Percentiles rank a stretch among this genome's conserved stretches.
Evolutionary conservation across 1,140 invertebrate species (phyloP).

Genomic region (Aphis gossypii): DNA sequence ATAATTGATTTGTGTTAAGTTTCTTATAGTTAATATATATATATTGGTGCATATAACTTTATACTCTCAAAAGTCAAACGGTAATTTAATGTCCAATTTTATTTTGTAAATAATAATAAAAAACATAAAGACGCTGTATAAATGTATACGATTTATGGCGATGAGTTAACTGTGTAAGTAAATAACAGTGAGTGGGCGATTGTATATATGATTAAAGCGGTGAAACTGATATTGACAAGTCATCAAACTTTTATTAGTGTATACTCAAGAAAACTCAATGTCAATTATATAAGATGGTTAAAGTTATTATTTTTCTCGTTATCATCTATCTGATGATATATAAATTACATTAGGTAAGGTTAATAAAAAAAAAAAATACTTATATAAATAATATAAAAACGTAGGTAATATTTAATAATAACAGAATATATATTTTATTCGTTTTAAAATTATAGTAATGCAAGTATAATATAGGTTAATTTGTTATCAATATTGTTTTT

Average conservation of each 20-base stretch:
- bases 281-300: background rate
- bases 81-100: background rate
- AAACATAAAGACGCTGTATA: background rate
- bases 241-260: background rate
- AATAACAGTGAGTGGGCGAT: background rate
- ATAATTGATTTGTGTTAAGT: background rate
- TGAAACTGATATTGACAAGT: background rate
- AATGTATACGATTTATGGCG: background rate
- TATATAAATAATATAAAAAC: too few relatives aligned
- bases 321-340: background rate
- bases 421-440: background rate
- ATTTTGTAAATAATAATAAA: background rate
- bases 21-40: background rate
- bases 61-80: background rate
- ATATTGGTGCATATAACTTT: background rate
- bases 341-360: background rate
- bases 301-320: background rate
- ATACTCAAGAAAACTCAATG: background rate
- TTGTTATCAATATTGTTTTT: background rate
- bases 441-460: background rate
- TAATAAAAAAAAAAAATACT: background rate
- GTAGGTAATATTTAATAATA: too few relatives aligned
- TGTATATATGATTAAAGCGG: background rate
- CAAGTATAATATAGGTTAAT: background rate
- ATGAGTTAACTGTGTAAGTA: background rate